Evolutionary conservation across 2,888 invertebrate species (phyloP).

Genomic region (Smittia sp.): DNA sequence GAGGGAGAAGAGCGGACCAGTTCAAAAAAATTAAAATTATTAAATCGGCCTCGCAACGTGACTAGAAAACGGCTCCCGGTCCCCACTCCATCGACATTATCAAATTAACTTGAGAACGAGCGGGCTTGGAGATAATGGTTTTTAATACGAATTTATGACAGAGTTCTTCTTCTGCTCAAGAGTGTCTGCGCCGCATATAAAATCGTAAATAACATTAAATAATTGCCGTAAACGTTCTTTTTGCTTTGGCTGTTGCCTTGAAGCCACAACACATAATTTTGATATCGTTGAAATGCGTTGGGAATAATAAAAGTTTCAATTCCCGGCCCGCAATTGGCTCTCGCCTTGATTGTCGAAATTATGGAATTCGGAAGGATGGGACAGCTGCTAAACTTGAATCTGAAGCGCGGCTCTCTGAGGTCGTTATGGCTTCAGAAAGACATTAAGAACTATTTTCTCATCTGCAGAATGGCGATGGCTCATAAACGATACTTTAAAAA

Average conservation of each 20-base stretch:
- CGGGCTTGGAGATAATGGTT: constrained; percentile 27
- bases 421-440: not conserved
- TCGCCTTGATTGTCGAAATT: not conserved
- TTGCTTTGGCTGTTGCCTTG: not conserved
- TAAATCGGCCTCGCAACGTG: constrained; percentile 32
- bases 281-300: not conserved
- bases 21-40: constrained; percentile 34
- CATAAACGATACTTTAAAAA: not conserved
- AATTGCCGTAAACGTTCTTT: constrained; percentile 26
- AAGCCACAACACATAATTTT: not conserved
- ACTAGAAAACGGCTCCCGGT: constrained; percentile 15
- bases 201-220: constrained; percentile 38
- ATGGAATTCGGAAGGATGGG: not conserved
- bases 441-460: not conserved
- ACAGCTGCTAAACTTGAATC: too few species aligned
- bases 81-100: constrained; percentile 24
- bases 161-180: not conserved
- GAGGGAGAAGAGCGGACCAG: constrained; percentile 17
- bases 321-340: not conserved
- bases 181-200: constrained; percentile 22
- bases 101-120: constrained; percentile 34
- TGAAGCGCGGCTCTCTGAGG: too few species aligned
- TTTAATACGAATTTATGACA: constrained; percentile 36
- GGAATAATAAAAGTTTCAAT: not conserved
- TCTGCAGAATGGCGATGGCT: too few species aligned